Evolutionary conservation across 2,797 vertebrate species (phyloP), one percentile per base, ranked within the genome.

Genomic region (Leuciscus waleckii): DNA sequence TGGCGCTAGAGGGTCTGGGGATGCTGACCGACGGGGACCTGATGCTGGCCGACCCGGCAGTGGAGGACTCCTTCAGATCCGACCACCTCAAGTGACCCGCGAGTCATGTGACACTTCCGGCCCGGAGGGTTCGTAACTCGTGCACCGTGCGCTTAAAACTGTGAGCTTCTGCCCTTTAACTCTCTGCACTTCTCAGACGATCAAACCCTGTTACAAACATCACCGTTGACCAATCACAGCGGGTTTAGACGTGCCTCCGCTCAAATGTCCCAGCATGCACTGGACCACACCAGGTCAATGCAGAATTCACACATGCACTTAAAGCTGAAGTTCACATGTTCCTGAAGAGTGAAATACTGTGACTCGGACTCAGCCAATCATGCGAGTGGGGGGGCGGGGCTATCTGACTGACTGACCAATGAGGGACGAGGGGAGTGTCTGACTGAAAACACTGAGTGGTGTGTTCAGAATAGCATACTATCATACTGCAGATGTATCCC

Each of bases 11-110:
- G 1, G 95, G 96, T 26, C 93, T 96, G 16, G 93, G 93, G 92
- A 97, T 98, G 96, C 92, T 99, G 85, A 93, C 93, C 0, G 97
- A 98, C 32, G 95, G 97, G 0, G 97, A 97, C 61, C 95, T 97
- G 61, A 96, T 98, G 90, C 94, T 99, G 39, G 95, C 97, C 0
- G 97, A 98, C 91, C 97, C 97, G 0, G 94, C 96, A 0, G 96
- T 98, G 63, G 97, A 98, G 92, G 98, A 98, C 70, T 97, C 97
- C 11, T 98, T 98, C 94, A 94, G 97, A 69, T 96, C 96, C 0
- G 97, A 98, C 91, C 95, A 97, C 73, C 93, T 99, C 3, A 96
- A 97, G 93, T 95, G 92, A 95, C 21, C 51, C 9, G 9, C 26
- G 37, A 46, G 58, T 41, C 39, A 41, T 41, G 39, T 41, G 39